Conservation (phyloP, 2,888 invertebrate genomes). For the Stegana nigrithorax region DNA sequence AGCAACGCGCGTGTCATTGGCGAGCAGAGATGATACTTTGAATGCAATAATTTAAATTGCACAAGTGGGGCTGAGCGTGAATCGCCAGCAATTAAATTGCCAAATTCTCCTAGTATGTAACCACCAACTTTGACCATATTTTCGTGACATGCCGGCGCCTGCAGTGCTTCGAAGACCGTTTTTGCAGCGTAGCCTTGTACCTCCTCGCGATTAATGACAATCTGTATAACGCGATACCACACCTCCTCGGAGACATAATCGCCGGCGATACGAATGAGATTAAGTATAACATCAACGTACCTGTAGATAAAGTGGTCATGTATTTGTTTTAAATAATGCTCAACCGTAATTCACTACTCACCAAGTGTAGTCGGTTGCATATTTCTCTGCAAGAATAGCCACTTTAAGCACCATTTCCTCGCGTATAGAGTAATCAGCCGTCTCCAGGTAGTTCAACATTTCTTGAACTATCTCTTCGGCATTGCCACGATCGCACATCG, state of each 20-base stretch:
- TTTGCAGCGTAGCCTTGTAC: conserved; percentile 99
- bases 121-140: conserved; percentile 99
- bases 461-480: conserved; percentile 99
- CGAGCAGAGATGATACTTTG: conserved; percentile 98
- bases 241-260: conserved; percentile 99
- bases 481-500: conserved; percentile 99
- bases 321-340: background rate
- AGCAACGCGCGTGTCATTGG: conserved; percentile 96
- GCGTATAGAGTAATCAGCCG: conserved; percentile 98
- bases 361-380: conserved; percentile 99
- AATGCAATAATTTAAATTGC: conserved; percentile 98
- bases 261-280: conserved; percentile 98
- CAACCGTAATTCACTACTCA: conserved; percentile 68
- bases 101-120: conserved; percentile 98
- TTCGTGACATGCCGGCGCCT: conserved; percentile 99
- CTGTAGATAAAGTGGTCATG: conserved; percentile 56
- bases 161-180: conserved; percentile 98
- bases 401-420: conserved; percentile 99
- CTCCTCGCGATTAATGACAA: conserved; percentile 99
- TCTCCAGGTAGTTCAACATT: conserved; percentile 98
- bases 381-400: conserved; percentile 98
- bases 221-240: conserved; percentile 99
- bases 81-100: conserved; percentile 99
- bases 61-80: conserved; percentile 96
- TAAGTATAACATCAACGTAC: conserved; percentile 95